phyloP scores from a whole-genome alignment of 2,888 invertebrate species.

The Chrysodeixis includens region DNA sequence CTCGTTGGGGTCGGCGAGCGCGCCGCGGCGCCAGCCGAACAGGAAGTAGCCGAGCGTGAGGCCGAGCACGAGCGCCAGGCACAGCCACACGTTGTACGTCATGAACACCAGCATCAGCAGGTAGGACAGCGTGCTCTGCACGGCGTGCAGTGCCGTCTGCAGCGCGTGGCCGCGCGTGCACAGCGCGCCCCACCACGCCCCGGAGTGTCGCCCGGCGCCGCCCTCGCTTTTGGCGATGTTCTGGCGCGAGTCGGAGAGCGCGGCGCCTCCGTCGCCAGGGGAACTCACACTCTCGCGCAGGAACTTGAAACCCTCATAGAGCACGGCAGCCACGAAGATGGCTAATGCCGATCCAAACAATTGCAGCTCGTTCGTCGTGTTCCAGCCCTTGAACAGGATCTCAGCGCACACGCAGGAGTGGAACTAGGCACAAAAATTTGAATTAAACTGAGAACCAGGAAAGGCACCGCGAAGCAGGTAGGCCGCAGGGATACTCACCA shows the following conservation, averaged over 20 bases:
- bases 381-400: conserved; percentile 95
- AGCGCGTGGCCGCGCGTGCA: conserved; percentile 92
- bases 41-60: conserved; percentile 97
- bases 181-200: conserved; percentile 21
- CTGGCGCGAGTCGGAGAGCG: conserved; percentile 76
- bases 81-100: conserved; percentile 99
- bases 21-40: conserved; percentile 98
- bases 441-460: background rate
- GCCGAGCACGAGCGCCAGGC: conserved; percentile 95
- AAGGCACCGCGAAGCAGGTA: background rate
- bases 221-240: conserved; percentile 78
- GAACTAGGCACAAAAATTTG: conserved; percentile 90
- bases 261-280: background rate
- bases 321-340: conserved; percentile 95
- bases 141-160: conserved; percentile 95
- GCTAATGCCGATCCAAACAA: conserved; percentile 96
- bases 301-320: conserved; percentile 98
- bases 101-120: conserved; percentile 98
- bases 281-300: conserved; percentile 86
- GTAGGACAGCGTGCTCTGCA: conserved; percentile 97
- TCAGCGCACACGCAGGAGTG: conserved; percentile 93
- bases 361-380: conserved; percentile 91
- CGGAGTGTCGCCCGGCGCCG: background rate
- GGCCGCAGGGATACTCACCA: conserved; percentile 58
- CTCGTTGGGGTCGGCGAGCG: conserved; percentile 94